phyloP scores from a whole-genome alignment of 2,888 invertebrate genomes.

The Cosmia pyralina region DNA sequence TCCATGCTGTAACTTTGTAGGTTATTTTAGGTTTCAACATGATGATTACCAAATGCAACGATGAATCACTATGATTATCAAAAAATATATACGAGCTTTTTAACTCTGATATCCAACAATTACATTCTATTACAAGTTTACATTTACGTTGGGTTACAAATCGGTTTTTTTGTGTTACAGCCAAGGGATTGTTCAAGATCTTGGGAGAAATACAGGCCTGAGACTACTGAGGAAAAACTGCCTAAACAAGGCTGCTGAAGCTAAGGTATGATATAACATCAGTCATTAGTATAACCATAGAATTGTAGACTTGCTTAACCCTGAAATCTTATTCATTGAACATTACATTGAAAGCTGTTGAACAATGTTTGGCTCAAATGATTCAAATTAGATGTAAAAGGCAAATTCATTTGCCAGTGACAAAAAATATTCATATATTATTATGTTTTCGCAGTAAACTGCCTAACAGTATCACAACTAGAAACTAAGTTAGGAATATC shows the following conservation, averaged over 20 bases:
- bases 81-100: conserved; percentile 89
- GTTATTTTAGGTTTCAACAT: conserved; percentile 62
- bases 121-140: not conserved
- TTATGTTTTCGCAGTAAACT: not conserved
- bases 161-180: conserved; percentile 88
- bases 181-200: conserved; percentile 98
- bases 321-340: not conserved
- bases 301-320: not conserved
- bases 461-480: not conserved
- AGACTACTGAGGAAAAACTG: conserved; percentile 98
- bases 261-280: conserved; percentile 88
- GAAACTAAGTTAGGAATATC: conserved; percentile 1
- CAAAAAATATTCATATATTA: not conserved
- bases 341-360: too few relatives aligned
- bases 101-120: conserved; percentile 83
- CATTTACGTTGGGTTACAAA: not conserved
- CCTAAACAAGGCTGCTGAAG: conserved; percentile 97
- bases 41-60: conserved; percentile 88
- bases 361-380: too few relatives aligned
- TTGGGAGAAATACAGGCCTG: conserved; percentile 99
- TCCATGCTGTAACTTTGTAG: too few relatives aligned
- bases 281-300: not conserved
- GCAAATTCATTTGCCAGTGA: too few relatives aligned
- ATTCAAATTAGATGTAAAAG: too few relatives aligned
- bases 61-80: conserved; percentile 88